phyloP scores from a whole-genome alignment of 2,113 vertebrate genomes.

The Muscicapa adusta region DNA sequence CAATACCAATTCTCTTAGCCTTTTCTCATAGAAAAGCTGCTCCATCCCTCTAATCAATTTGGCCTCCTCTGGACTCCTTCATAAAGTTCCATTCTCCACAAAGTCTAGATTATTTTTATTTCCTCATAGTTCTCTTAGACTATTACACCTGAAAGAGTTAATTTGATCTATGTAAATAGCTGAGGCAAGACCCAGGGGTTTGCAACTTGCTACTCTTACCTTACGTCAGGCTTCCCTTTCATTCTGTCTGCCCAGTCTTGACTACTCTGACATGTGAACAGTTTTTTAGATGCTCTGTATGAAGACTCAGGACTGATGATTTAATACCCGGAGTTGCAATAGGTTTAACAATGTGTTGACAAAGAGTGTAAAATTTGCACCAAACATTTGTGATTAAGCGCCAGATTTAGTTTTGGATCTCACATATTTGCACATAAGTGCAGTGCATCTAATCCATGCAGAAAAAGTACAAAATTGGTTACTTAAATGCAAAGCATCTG shows the following conservation, averaged over 20 bases:
- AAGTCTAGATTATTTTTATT: background rate
- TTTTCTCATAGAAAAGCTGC: background rate
- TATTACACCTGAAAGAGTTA: background rate
- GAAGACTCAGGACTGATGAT: background rate
- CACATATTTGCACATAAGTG: rapidly evolving
- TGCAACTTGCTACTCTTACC: rapidly evolving
- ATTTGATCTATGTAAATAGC: background rate
- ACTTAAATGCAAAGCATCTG: background rate
- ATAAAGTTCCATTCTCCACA: background rate
- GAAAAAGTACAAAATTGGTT: background rate
- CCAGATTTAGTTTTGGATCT: background rate
- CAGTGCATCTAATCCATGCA: background rate
- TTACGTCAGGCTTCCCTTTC: rapidly evolving
- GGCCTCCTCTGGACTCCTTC: background rate
- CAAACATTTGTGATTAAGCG: background rate
- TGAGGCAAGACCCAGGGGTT: background rate
- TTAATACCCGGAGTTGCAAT: background rate
- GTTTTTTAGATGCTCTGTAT: background rate
- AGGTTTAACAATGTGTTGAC: background rate
- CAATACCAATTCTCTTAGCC: background rate
- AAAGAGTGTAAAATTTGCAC: background rate
- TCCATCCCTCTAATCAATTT: background rate
- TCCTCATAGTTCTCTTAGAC: background rate
- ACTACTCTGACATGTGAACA: rapidly evolving
- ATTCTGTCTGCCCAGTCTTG: background rate